Evolutionary conservation across 2,797 vertebrate genomes (phyloP).

Genomic region (Molossus molossus): DNA sequence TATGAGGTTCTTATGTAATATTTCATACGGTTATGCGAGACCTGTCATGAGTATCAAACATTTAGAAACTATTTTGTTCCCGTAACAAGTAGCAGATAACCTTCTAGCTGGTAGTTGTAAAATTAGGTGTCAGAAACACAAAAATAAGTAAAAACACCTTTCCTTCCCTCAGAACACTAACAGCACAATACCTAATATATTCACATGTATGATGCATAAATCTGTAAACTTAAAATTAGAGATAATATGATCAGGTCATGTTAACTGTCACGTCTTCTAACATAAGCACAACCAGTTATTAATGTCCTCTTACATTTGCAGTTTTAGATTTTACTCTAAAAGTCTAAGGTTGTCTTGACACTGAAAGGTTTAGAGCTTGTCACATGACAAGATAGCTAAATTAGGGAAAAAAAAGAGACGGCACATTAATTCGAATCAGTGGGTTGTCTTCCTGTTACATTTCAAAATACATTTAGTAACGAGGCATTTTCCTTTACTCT

Average conservation of each 20-base stretch:
- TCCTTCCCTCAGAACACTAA: neutral
- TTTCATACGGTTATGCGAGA: neutral
- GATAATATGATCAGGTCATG: neutral
- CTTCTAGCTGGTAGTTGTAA: constrained; percentile 1
- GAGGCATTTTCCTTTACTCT: constrained; percentile 14
- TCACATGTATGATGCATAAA: neutral
- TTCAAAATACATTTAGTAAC: constrained; percentile 50
- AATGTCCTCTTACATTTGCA: neutral
- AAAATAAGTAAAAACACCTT: neutral
- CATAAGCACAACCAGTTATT: neutral
- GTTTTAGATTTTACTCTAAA: neutral
- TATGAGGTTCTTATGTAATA: constrained; percentile 57
- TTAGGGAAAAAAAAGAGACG: neutral
- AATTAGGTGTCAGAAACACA: constrained; percentile 7
- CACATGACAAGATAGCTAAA: neutral
- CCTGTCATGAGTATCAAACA: constrained; percentile 15
- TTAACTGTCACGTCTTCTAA: neutral
- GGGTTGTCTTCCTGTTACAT: neutral
- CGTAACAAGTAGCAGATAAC: constrained; percentile 48
- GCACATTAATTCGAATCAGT: neutral
- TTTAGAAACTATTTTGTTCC: constrained; percentile 44
- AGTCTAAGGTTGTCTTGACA: neutral
- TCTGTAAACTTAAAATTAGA: constrained; percentile 42
- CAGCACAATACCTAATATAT: neutral
- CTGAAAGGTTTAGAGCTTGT: neutral